These are phyloP conservation scores for Tolmerus cingulatus DNA, from an alignment of 2,888 invertebrate genomes.

Conservation along the genomic window DNA sequence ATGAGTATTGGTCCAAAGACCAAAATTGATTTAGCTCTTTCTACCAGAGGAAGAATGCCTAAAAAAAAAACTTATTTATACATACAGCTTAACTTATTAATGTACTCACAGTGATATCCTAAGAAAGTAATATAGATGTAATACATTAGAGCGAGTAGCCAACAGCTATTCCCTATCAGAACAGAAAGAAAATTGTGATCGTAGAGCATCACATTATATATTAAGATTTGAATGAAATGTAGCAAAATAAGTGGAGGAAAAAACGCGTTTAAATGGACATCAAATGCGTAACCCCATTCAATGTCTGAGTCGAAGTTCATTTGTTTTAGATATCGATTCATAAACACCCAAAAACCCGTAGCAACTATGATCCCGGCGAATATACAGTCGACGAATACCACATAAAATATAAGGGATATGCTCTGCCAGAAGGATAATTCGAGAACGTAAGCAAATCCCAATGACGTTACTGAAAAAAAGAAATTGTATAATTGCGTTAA, in stretches of 20 bases:
- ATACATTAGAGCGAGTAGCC: slow-evolving; percentile 89
- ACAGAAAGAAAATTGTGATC: slow-evolving; percentile 80
- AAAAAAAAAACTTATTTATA: slow-evolving; percentile 52
- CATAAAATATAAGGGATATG: slow-evolving; percentile 85
- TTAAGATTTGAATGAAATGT: slow-evolving; percentile 89
- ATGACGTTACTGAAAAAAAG: slow-evolving; percentile 79
- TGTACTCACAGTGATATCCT: slow-evolving; percentile 88
- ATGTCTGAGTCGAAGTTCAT: slow-evolving; percentile 66
- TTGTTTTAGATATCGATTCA: slow-evolving; percentile 60
- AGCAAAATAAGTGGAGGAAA: slow-evolving; percentile 95
- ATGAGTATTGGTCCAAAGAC: slow-evolving; percentile 82
- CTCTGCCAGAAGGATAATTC: slow-evolving; percentile 74
- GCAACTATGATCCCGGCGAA: slow-evolving; percentile 86
- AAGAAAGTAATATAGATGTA: slow-evolving; percentile 97
- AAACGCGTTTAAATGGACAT: slow-evolving; percentile 98
- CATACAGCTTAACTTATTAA: no score
- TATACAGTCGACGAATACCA: slow-evolving; percentile 94
- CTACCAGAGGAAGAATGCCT: slow-evolving; percentile 83
- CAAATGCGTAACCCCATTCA: slow-evolving; percentile 99
- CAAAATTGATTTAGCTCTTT: slow-evolving; percentile 84
- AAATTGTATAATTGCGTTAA: neutral
- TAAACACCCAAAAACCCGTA: slow-evolving; percentile 84
- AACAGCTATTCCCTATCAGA: slow-evolving; percentile 90
- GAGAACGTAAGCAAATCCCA: slow-evolving; percentile 85
- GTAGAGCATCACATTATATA: slow-evolving; percentile 83